Percentiles rank a stretch among this genome's conserved stretches.
These are phyloP conservation scores for Cheiracanthium punctorium DNA, from an alignment of 2,888 invertebrate genomes.

Conservation along the genomic window DNA sequence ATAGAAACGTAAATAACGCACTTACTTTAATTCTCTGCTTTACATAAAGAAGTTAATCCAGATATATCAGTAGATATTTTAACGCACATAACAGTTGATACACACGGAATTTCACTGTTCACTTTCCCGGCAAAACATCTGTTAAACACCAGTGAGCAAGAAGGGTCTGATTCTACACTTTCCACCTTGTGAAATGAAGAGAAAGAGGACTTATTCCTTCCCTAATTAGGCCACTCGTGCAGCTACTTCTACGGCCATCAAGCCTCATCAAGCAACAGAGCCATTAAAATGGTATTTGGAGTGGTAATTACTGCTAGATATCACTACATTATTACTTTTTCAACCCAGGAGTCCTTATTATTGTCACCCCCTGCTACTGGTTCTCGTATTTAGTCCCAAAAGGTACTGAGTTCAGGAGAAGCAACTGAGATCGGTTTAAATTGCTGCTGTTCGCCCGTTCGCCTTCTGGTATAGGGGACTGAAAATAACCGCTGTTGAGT, in stretches of 20 bases:
- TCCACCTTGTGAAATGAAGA: slow-evolving; percentile 7
- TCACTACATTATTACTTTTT: slow-evolving; percentile 26
- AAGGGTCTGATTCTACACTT: background rate
- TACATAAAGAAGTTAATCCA: too few species aligned
- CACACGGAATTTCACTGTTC: too few species aligned
- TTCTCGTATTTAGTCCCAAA: background rate
- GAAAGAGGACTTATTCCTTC: slow-evolving; percentile 2
- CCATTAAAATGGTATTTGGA: slow-evolving; percentile 12
- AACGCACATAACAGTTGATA: too few species aligned
- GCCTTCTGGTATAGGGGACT: slow-evolving; percentile 38
- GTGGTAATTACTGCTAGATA: slow-evolving; percentile 31
- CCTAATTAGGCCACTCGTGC: slow-evolving; percentile 31
- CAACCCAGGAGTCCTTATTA: slow-evolving; percentile 22
- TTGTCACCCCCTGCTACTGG: slow-evolving; percentile 16
- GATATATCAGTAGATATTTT: too few species aligned
- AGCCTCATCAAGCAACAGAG: slow-evolving; percentile 40
- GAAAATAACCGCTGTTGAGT: slow-evolving; percentile 33
- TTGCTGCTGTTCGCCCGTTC: slow-evolving; percentile 28
- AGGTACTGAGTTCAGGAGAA: background rate
- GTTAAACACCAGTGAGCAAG: background rate
- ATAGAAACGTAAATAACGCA: too few species aligned
- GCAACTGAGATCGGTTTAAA: background rate
- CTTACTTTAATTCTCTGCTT: too few species aligned
- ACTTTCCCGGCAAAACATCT: background rate
- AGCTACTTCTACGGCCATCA: slow-evolving; percentile 41